These are phyloP conservation scores for Helarctos malayanus DNA, from an alignment of 2,797 vertebrate genomes.

Conservation along the genomic window DNA sequence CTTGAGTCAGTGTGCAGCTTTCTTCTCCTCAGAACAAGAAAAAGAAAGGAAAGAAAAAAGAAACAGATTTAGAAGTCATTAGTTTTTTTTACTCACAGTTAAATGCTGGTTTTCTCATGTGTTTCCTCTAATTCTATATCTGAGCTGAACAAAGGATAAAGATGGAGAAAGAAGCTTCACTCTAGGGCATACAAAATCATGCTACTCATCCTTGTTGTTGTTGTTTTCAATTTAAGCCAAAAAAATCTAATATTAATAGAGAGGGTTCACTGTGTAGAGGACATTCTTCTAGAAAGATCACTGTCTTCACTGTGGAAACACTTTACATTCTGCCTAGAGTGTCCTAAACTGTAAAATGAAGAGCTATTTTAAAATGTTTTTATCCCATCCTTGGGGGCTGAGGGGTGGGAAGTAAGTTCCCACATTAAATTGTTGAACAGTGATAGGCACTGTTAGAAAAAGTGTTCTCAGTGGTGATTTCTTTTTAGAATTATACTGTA, in stretches of 20 bases:
- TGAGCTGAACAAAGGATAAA: background rate
- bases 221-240: background rate
- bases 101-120: background rate
- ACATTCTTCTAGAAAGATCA: conserved; percentile 10
- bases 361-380: background rate
- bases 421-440: background rate
- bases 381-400: background rate
- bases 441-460: background rate
- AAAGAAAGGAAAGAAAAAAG: background rate
- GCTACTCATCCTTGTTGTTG: too few species aligned
- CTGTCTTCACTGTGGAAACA: background rate
- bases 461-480: background rate
- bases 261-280: background rate
- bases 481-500: background rate
- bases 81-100: background rate
- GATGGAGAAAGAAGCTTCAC: background rate
- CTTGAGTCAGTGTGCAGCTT: conserved; percentile 12
- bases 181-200: background rate
- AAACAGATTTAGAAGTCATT: conserved; percentile 29
- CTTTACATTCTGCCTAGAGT: background rate
- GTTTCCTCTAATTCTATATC: background rate
- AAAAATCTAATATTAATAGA: background rate
- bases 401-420: background rate
- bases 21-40: background rate
- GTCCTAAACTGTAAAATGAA: background rate